phyloP scores from a whole-genome alignment of 1,140 invertebrate species.

The Chrysopa pallens region DNA sequence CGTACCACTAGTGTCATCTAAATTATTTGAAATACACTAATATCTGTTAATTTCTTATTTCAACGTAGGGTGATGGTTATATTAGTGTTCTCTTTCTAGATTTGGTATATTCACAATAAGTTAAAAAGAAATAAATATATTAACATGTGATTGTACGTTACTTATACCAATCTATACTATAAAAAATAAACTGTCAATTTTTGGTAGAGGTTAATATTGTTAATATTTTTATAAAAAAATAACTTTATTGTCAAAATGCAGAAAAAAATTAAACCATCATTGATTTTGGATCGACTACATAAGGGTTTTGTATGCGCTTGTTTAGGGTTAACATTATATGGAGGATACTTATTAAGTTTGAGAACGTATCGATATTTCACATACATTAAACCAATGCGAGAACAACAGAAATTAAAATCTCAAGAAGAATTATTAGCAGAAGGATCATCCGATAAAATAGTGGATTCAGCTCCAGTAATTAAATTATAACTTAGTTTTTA shows the following conservation, averaged over 20 bases:
- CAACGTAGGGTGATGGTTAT: no score
- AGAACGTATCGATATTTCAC: constrained; percentile 27
- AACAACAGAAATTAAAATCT: constrained; percentile 22
- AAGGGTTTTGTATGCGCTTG: constrained; percentile 28
- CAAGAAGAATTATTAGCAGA: constrained; percentile 26
- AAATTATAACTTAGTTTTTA: neutral
- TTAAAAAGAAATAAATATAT: no score
- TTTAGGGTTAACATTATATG: constrained; percentile 28
- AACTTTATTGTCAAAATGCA: constrained; percentile 16
- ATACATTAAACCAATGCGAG: constrained; percentile 23
- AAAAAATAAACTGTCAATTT: no score
- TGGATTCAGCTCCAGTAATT: constrained; percentile 4
- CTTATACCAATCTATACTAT: no score
- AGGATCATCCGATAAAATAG: constrained; percentile 25
- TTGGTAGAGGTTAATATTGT: no score
- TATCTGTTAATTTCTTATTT: no score
- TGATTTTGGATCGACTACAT: constrained; percentile 27
- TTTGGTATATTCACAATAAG: no score
- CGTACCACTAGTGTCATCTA: no score
- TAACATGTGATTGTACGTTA: no score
- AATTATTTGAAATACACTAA: no score
- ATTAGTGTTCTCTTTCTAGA: no score
- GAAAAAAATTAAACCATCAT: constrained; percentile 23
- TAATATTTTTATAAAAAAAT: no score
- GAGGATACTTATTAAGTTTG: constrained; percentile 21